Conservation (phyloP, 2,113 vertebrate species). For the Campylomormyrus numenius region DNA sequence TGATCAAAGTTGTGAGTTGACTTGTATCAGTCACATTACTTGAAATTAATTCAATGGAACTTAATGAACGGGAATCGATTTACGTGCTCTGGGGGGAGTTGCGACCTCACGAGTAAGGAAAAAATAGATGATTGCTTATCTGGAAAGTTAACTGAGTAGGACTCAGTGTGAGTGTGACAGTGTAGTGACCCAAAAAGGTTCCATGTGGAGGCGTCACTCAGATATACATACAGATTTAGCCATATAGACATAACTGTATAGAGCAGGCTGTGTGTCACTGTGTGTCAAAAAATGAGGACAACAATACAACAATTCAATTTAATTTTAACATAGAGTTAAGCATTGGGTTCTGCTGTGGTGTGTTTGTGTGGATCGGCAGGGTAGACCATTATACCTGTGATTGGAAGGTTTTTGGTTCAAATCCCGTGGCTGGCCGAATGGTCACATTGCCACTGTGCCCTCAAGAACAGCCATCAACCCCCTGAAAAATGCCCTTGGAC, state of each 20-base stretch:
- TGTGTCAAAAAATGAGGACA: not conserved
- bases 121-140: not conserved
- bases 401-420: not conserved
- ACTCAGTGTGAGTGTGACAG: not conserved
- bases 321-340: not conserved
- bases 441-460: not conserved
- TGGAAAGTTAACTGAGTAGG: not conserved
- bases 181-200: not conserved
- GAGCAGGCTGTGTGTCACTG: not conserved
- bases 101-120: not conserved
- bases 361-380: not conserved
- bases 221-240: not conserved
- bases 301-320: not conserved
- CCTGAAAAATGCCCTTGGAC: not conserved
- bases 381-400: not conserved
- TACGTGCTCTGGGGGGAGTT: not conserved
- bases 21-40: not conserved
- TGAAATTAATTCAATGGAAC: not conserved
- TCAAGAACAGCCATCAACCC: not conserved
- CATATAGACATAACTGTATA: not conserved
- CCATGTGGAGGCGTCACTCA: not conserved
- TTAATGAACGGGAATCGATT: not conserved
- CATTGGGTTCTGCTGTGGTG: not conserved
- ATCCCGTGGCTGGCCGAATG: not conserved
- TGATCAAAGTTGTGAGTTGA: not conserved